These are phyloP conservation scores for Zosterops hypoxanthus DNA, from an alignment of 2,113 vertebrate species.

Conservation along the genomic window DNA sequence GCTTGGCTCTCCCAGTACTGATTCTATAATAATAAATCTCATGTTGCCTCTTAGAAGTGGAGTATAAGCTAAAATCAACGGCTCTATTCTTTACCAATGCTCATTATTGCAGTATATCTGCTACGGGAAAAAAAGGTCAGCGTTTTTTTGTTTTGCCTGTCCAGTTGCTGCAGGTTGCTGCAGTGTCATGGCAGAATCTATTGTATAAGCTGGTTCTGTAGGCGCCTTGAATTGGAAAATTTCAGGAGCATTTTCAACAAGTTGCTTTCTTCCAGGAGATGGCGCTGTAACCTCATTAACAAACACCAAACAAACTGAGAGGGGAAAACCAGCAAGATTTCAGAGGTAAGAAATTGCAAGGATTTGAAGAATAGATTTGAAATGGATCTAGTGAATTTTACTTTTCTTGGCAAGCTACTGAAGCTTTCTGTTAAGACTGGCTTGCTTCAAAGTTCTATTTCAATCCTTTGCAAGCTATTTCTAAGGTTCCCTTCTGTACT, in stretches of 20 bases:
- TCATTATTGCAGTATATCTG: background rate
- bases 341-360: fast-evolving
- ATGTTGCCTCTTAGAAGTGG: background rate
- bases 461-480: background rate
- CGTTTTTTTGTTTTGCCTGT: background rate
- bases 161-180: background rate
- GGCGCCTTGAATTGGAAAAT: background rate
- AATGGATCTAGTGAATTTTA: background rate
- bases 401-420: background rate
- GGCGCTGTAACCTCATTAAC: conserved; percentile 63
- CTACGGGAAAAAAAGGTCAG: background rate
- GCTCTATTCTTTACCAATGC: background rate
- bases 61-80: background rate
- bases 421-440: background rate
- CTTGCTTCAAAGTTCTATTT: background rate
- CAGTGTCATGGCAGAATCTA: background rate
- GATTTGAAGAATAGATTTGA: background rate
- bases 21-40: background rate
- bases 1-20: background rate
- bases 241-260: background rate
- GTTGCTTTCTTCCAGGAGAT: conserved; percentile 69
- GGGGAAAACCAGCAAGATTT: background rate
- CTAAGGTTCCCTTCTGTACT: fast-evolving
- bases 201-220: fast-evolving
- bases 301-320: background rate